These are phyloP conservation scores for Limosa lapponica DNA, from an alignment of 2,797 vertebrate species.

Conservation along the genomic window DNA sequence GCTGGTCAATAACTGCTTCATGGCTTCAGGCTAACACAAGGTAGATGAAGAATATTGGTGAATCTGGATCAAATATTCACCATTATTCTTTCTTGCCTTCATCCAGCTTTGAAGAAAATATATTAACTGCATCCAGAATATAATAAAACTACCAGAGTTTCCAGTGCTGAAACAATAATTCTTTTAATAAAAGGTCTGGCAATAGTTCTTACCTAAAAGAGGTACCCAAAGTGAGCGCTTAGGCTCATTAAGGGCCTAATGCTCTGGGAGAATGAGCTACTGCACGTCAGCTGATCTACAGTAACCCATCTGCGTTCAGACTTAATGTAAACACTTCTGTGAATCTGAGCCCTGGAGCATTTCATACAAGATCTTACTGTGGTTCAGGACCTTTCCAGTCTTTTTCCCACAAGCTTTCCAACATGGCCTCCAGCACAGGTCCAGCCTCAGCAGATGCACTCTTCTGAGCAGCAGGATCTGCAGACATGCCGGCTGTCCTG, in stretches of 20 bases:
- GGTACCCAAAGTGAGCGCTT: neutral
- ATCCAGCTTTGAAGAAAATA: neutral
- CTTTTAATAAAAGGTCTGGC: neutral
- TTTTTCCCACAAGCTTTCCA: neutral
- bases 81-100: neutral
- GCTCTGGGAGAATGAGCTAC: neutral
- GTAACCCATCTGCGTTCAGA: neutral
- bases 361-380: neutral
- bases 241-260: neutral
- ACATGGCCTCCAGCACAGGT: neutral
- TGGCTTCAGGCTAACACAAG: neutral
- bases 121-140: neutral
- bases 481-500: rapidly evolving
- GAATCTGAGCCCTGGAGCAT: neutral
- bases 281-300: neutral
- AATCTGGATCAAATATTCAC: neutral
- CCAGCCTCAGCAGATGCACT: neutral
- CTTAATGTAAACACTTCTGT: neutral
- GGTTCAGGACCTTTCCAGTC: neutral
- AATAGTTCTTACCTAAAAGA: neutral
- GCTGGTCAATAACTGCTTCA: neutral
- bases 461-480: neutral
- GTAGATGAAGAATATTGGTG: neutral
- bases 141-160: neutral
- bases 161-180: neutral